These are phyloP conservation scores for Orthosia cruda DNA, from an alignment of 2,888 invertebrate genomes.

Conservation along the genomic window DNA sequence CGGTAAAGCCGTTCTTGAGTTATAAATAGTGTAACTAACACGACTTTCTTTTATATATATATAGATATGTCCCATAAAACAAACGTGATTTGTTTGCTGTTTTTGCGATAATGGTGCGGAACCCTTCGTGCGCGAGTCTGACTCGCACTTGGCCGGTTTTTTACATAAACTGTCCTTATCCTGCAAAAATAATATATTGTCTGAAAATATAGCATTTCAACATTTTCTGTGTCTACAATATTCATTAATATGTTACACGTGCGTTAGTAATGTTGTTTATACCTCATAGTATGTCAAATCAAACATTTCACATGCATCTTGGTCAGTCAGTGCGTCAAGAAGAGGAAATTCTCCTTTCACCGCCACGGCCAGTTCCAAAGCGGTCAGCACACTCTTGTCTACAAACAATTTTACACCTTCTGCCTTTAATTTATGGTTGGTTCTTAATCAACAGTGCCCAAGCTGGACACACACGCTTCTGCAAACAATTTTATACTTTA, in stretches of 20 bases:
- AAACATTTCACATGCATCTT: constrained; percentile 55
- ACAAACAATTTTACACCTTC: constrained; percentile 23
- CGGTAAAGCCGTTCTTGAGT: too few species aligned
- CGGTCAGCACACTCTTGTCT: constrained; percentile 62
- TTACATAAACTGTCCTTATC: too few species aligned
- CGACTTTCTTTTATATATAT: too few species aligned
- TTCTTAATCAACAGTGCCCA: constrained; percentile 1
- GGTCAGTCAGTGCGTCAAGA: constrained; percentile 51
- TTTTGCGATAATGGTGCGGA: too few species aligned
- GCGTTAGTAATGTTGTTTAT: constrained; percentile 39
- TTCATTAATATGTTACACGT: constrained; percentile 2
- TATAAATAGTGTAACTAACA: too few species aligned
- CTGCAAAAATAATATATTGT: background rate
- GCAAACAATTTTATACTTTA: constrained; percentile 22
- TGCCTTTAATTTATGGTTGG: constrained; percentile 5
- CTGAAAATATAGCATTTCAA: background rate
- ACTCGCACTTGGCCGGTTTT: too few species aligned
- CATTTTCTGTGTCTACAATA: background rate
- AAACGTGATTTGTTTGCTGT: too few species aligned
- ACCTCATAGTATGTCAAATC: constrained; percentile 49
- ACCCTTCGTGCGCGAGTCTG: too few species aligned
- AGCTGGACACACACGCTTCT: constrained; percentile 15
- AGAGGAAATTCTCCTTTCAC: constrained; percentile 77
- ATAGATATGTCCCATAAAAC: too few species aligned
- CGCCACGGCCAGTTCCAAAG: constrained; percentile 69